phyloP scores from a whole-genome alignment of 2,113 vertebrate species.

The Ranitomeya imitator region DNA sequence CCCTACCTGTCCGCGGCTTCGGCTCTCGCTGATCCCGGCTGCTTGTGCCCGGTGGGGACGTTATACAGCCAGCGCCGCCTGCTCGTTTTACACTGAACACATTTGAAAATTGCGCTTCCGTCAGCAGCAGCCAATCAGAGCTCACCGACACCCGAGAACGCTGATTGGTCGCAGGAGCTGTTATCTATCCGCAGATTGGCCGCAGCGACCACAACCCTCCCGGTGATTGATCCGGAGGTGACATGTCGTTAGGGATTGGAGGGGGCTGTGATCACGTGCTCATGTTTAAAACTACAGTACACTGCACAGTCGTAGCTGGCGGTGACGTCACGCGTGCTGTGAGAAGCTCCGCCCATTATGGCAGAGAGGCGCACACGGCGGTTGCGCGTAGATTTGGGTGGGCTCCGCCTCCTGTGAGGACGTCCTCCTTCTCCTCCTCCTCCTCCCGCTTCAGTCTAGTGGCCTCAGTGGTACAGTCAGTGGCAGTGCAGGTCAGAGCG shows the following conservation, averaged over 20 bases:
- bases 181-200: constrained; percentile 45
- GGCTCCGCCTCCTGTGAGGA: too few species aligned
- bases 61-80: constrained; percentile 5
- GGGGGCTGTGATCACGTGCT: background rate
- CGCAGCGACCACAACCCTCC: background rate
- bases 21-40: constrained; percentile 67
- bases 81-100: background rate
- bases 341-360: background rate
- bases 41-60: constrained; percentile 60
- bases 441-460: too few species aligned
- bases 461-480: too few species aligned
- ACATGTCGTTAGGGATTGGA: constrained; percentile 3
- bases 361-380: too few species aligned
- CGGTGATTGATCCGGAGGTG: background rate
- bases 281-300: constrained; percentile 28
- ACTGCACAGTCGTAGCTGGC: background rate
- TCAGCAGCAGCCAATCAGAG: constrained; percentile 62
- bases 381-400: too few species aligned
- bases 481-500: too few species aligned
- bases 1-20: constrained; percentile 61
- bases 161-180: constrained; percentile 43
- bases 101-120: constrained; percentile 64
- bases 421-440: too few species aligned
- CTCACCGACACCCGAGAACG: constrained; percentile 10
- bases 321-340: background rate